Evolutionary conservation across 2,113 vertebrate genomes (phyloP).

Genomic region (Alethe diademata): DNA sequence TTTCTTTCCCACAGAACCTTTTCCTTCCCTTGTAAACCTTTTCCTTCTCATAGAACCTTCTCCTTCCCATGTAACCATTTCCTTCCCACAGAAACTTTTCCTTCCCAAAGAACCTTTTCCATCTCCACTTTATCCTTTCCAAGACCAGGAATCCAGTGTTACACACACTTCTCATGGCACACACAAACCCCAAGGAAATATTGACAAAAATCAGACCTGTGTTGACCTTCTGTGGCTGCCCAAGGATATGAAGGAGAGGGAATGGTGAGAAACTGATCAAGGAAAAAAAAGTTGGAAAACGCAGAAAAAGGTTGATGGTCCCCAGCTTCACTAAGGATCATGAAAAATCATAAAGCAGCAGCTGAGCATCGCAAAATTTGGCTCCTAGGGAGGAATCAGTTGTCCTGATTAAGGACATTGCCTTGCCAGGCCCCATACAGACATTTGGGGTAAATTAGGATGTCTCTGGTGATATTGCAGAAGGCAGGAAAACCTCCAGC

Average conservation of each 20-base stretch:
- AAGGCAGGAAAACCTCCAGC: neutral
- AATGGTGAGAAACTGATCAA: neutral
- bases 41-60: neutral
- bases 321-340: neutral
- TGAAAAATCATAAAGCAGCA: neutral
- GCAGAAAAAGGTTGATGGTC: neutral
- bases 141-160: neutral
- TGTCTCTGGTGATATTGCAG: neutral
- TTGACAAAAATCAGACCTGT: neutral
- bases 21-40: neutral
- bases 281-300: neutral
- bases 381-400: neutral
- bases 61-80: neutral
- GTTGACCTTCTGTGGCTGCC: neutral
- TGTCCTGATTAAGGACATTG: neutral
- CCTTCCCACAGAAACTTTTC: neutral
- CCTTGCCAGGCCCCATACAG: neutral
- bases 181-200: neutral
- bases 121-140: neutral
- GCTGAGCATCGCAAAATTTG: neutral
- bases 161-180: neutral
- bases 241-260: neutral
- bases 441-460: neutral
- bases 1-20: neutral
- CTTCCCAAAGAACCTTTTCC: neutral